Conservation (phyloP, 2,113 vertebrate genomes). For the Hemicordylus capensis region DNA sequence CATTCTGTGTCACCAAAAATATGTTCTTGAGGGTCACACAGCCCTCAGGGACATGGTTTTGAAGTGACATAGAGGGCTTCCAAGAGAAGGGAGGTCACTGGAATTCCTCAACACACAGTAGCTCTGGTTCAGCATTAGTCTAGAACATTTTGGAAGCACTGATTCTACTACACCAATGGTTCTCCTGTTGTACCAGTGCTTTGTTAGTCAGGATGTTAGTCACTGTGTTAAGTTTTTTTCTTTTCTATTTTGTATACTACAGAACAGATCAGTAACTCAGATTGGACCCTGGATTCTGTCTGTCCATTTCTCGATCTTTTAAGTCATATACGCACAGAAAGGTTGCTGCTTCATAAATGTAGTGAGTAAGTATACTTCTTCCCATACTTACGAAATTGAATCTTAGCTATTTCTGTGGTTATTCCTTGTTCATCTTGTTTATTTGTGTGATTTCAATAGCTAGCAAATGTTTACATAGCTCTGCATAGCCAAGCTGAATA, state of each 20-base stretch:
- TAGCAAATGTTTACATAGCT: neutral
- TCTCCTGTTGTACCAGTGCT: no score
- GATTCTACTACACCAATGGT: no score
- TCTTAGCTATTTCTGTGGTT: neutral
- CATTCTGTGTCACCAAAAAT: no score
- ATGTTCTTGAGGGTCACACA: no score
- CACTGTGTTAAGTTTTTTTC: neutral
- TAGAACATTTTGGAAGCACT: no score
- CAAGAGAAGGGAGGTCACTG: no score
- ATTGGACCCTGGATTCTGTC: slow-evolving; percentile 90
- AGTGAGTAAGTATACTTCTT: slow-evolving; percentile 84
- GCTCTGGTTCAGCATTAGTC: no score
- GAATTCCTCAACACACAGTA: no score
- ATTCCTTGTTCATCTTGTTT: neutral
- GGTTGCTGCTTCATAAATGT: slow-evolving; percentile 82
- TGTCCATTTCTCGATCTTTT: slow-evolving; percentile 89
- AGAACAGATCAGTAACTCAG: slow-evolving; percentile 85
- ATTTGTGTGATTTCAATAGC: neutral
- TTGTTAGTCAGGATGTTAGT: no score
- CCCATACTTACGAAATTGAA: slow-evolving; percentile 4
- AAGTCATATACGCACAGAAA: slow-evolving; percentile 92
- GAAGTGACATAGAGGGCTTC: no score
- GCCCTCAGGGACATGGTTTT: no score
- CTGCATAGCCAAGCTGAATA: neutral
- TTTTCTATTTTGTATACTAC: slow-evolving; percentile 40